Base-by-base conservation (phyloP, 2,888 invertebrate genomes). In the Clepsis dumicolana region DNA sequence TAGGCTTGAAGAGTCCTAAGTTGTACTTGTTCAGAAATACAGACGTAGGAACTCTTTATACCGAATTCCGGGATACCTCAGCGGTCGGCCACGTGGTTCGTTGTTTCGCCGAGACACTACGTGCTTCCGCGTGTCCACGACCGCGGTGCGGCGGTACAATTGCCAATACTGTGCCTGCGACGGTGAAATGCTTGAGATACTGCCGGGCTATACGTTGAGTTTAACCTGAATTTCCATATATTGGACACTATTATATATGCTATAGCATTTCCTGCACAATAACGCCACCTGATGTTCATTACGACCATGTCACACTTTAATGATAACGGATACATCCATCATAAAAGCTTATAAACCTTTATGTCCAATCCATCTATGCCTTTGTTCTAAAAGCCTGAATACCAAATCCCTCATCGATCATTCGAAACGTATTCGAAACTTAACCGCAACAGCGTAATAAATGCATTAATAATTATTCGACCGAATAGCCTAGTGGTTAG, bases 181-280 rank as follows among this genome's bases (percentile, higher is more conserved):
- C n/a, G n/a, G n/a, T n/a, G n/a, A n/a, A n/a, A n/a, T n/a, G n/a
- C n/a, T n/a, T n/a, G n/a, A n/a, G n/a, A n/a, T n/a, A n/a, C n/a
- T n/a, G n/a, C 41, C 57, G 8, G 50, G 35, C 14, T 70, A 10
- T 14, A 64, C 63, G 65, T 69, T 62, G 53, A 59, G 48, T 68
- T 72, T 72, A 71, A 54, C 70, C 62, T 66, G 71, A 72, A 71
- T 69, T 70, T 65, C 70, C 71, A 75, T 72, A 71, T 71, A 72
- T 74, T 72, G n/a, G n/a, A 70, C 71, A 62, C 67, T 52, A 70
- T 66, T 50, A 66, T 16, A 41, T 0, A n/a, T 41, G n/a, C n/a
- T 41, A 41, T 56, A 60, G 60, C 63, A 70, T 16, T 72, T 74
- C 64, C 64, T 57, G 67, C 24, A 44, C 44, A n/a, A n/a, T 56